phyloP scores from a whole-genome alignment of 2,113 vertebrate species.

The Saimiri boliviensis region DNA sequence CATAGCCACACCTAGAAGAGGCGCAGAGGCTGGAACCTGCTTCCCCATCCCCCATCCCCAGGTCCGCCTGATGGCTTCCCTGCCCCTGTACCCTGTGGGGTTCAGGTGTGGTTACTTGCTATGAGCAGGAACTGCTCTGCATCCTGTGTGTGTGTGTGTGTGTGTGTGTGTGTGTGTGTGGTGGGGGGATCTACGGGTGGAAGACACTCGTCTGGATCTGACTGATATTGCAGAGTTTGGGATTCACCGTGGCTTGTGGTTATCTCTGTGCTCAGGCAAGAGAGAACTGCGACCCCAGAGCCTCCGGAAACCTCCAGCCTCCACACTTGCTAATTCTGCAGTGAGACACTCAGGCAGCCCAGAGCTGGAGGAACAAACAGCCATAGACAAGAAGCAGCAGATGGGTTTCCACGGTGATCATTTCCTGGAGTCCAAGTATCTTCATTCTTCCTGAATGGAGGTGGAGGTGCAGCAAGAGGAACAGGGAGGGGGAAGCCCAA shows the following conservation, averaged over 20 bases:
- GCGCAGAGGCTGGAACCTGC: background rate
- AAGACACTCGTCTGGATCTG: background rate
- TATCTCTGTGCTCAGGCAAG: background rate
- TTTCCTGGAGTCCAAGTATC: background rate
- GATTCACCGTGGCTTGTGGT: background rate
- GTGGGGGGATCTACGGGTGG: too few relatives aligned
- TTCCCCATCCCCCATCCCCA: background rate
- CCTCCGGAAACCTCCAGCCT: background rate
- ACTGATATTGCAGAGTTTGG: background rate
- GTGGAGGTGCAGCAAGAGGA: background rate
- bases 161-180: too few relatives aligned
- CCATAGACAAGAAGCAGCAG: background rate
- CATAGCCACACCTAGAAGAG: background rate
- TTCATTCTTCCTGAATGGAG: background rate
- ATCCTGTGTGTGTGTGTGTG: background rate
- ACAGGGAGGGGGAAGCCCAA: background rate
- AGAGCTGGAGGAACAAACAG: background rate
- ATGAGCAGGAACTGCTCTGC: background rate
- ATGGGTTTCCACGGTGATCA: constrained; percentile 33
- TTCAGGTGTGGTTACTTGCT: background rate
- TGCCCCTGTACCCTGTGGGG: background rate
- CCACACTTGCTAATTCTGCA: background rate
- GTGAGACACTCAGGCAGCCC: constrained; percentile 1
- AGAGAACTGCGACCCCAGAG: background rate
- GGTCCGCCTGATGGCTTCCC: background rate